Percentiles rank a stretch among this genome's conserved stretches.
Conservation (phyloP, 2,888 invertebrate species). For the Ichneumoninae sp. region DNA sequence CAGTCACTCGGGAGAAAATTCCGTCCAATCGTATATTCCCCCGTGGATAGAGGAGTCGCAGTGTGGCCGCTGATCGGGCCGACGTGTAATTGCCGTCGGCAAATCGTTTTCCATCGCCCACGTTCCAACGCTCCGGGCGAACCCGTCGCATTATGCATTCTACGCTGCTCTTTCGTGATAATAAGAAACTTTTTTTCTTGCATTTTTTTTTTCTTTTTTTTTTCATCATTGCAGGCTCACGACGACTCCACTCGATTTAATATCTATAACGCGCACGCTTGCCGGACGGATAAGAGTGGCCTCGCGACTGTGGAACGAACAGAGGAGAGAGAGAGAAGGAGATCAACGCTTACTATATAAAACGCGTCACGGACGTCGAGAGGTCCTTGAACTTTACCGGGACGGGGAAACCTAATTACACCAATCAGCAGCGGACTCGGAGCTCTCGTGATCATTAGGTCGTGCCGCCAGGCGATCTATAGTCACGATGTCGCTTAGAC, state of each 20-base stretch:
- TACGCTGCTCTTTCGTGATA: conserved; percentile 2
- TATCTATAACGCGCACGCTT: conserved; percentile 11
- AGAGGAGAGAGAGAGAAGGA: conserved; percentile 8
- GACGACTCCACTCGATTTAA: conserved; percentile 4
- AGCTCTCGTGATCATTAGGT: conserved; percentile 57
- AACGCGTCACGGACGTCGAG: conserved; percentile 50
- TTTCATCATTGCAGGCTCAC: background rate
- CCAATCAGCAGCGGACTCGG: conserved; percentile 61
- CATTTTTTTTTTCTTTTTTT: background rate
- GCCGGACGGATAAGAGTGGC: conserved; percentile 33
- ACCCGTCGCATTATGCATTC: conserved; percentile 3
- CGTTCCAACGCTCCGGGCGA: conserved; percentile 39
- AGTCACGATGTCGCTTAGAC: conserved; percentile 43
- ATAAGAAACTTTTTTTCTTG: background rate
- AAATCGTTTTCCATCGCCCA: conserved; percentile 66
- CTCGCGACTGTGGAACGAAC: conserved; percentile 16
- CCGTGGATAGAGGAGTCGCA: conserved; percentile 21
- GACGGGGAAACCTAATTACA: conserved; percentile 67
- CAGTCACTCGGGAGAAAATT: conserved; percentile 57
- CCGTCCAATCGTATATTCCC: conserved; percentile 55
- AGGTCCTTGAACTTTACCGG: conserved; percentile 69
- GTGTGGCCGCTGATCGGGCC: conserved; percentile 21
- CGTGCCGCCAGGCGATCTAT: conserved; percentile 22
- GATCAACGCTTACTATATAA: conserved; percentile 1
- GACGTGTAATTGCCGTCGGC: conserved; percentile 60